Base-by-base conservation (phyloP, 1,140 invertebrate genomes). In the Diorhabda carinulata region DNA sequence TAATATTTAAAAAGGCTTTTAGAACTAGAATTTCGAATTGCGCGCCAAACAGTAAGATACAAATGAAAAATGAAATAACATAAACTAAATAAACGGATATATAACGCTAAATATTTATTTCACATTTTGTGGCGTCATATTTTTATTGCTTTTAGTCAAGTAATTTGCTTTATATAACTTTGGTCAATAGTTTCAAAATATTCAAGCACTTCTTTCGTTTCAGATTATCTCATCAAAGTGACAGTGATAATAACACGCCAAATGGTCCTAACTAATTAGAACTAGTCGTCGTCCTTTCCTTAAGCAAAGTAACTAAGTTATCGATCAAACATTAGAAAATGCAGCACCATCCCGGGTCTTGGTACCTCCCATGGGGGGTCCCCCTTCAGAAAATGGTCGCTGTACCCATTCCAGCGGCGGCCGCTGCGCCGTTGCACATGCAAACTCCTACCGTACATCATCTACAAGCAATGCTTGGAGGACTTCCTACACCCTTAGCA, bases 351-450 rank as follows among this genome's bases (percentile, higher is more conserved):
- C 81, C 82, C 43, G 80, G 82, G 6, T 80, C 83, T 9, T 85
- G 84, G 84, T 84, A 84, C 73, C 72, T 85, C 69, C 84, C 84
- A 43, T 85, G 84, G 84, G 84, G 83, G 9, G 81, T 85, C 67
- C 83, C 84, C 67, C 70, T 84, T 70, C 83, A 84, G 74, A 85
- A 85, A 75, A 83, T 85, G 82, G 79, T 84, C 58, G 82, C 83
- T 3, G 78, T 84, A 61, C 83, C 82, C 25, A 77, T 82, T 25
- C 73, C 80, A 75, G 77, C 79, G 41, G 76, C 76, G 77, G 47
- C 47, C 47, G 47, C 47, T 3, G 47, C 47, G 76, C 77, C 74
- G 47, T 70, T 78, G 66, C 81, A 79, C 57, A 65, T 79, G 64
- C 77, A 77, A 61, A 67, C 76, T 25, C 77, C 78, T 67, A 75